A percentile compares a stretch with the other conserved stretches of the same genome.
Evolutionary conservation across 2,113 vertebrate species (phyloP).

Genomic region (Lepisosteus oculatus): DNA sequence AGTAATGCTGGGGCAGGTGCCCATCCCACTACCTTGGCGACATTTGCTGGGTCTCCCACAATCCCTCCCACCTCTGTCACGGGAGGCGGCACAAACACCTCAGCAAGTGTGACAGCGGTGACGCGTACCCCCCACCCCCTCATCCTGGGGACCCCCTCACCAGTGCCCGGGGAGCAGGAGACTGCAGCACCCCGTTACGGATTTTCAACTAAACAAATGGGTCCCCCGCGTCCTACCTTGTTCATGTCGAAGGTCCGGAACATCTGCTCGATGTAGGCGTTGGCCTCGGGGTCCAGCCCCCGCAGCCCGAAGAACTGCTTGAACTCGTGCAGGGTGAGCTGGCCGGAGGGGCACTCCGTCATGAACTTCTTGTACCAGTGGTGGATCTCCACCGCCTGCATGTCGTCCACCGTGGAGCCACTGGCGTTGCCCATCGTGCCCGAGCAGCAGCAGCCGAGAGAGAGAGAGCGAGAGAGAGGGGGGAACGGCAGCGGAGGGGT

Average conservation of each 20-base stretch:
- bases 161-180: too few species aligned
- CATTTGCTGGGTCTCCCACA: too few species aligned
- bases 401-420: slow-evolving; percentile 77
- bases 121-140: too few species aligned
- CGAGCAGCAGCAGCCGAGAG: not conserved
- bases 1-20: too few species aligned
- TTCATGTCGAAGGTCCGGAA: slow-evolving; percentile 94
- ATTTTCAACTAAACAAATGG: too few species aligned
- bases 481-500: not conserved
- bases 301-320: slow-evolving; percentile 87
- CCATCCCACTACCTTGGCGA: too few species aligned
- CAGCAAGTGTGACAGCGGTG: too few species aligned
- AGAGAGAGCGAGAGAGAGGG: not conserved
- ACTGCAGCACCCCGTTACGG: too few species aligned
- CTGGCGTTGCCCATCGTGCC: slow-evolving; percentile 73
- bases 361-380: slow-evolving; percentile 95
- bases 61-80: too few species aligned
- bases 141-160: too few species aligned
- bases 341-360: slow-evolving; percentile 85
- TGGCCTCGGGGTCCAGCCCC: slow-evolving; percentile 78
- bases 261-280: slow-evolving; percentile 88
- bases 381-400: slow-evolving; percentile 87
- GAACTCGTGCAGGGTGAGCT: slow-evolving; percentile 86
- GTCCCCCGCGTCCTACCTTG: slow-evolving; percentile 66
- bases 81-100: too few species aligned